Base-by-base conservation (phyloP, 2,888 invertebrate species). In the Habrosyne pyritoides region DNA sequence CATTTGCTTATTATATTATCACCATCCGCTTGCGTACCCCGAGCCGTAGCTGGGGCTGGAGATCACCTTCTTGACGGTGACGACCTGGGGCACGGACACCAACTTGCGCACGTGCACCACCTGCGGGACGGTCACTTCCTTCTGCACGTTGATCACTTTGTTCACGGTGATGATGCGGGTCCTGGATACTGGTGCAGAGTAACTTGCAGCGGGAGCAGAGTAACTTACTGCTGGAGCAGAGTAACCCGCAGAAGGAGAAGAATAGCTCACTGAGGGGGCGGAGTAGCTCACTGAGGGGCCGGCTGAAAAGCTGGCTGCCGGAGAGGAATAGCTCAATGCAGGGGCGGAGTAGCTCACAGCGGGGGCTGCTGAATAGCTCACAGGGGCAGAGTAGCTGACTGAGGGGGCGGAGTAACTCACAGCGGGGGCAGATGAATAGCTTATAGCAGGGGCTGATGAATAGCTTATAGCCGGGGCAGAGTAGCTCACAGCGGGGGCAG, bases 51-150 rank as follows among this genome's bases (percentile, higher is more conserved):
- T 53, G 53, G 65, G 67, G 26, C 60, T 48, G 55, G 66, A 61
- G 56, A 71, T 53, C 53, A 64, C 58, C 56, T 55, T 67, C 56
- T 60, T 70, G 54, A 67, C 62, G 7, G 71, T 63, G 57, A 71
- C 47, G 36, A 71, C 57, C 56, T 67, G 65, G 21, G 71, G 71
- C 52, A 67, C 70, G 46, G 71, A 59, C 57, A 71, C 64, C 57
- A 68, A 47, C 66, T 67, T 71, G 53, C 67, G 68, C 56, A 70
- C 68, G 52, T 55, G 61, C 7, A 69, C 61, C 57, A 69, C 64
- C 60, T 66, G 66, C 26, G 68, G 68, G 26, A 67, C 65, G 18
- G 64, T 57, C 47, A 69, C 65, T 48, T 64, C 67, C 55, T 58
- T 62, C 54, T 65, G 67, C 47, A 69, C 65, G 55, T 65, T 61